phyloP scores from a whole-genome alignment of 2,797 vertebrate species.

The Triplophysa bombifrons region DNA sequence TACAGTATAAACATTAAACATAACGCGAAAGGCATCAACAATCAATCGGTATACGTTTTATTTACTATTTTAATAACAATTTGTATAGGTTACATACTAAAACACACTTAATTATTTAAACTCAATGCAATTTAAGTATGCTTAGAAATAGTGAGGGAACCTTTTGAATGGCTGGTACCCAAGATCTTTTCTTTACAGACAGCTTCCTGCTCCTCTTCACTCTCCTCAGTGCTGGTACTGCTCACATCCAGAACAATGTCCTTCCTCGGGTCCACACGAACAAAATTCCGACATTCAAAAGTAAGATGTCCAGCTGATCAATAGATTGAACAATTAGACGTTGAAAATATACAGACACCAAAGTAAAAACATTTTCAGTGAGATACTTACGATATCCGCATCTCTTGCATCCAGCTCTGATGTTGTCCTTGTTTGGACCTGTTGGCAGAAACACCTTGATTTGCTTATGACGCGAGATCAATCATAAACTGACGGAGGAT shows the following conservation, averaged over 20 bases:
- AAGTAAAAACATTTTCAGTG: background rate
- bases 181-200: slow-evolving; percentile 64
- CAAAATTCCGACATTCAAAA: slow-evolving; percentile 97
- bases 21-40: background rate
- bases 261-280: slow-evolving; percentile 93
- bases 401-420: slow-evolving; percentile 97
- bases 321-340: slow-evolving; percentile 2
- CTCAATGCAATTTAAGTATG: background rate
- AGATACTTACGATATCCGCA: slow-evolving; percentile 96
- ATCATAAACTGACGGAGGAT: background rate
- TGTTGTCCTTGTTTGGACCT: slow-evolving; percentile 97
- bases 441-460: slow-evolving; percentile 40
- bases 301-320: slow-evolving; percentile 92
- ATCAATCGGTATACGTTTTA: too few relatives aligned
- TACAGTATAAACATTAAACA: background rate
- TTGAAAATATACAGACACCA: background rate
- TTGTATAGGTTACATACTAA: background rate
- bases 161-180: slow-evolving; percentile 61
- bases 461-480: background rate
- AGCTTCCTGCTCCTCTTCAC: slow-evolving; percentile 76
- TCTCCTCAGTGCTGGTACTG: slow-evolving; percentile 96
- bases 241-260: slow-evolving; percentile 98
- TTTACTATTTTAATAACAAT: background rate
- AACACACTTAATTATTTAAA: background rate
- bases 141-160: slow-evolving; percentile 51